Percentiles rank a stretch among this genome's conserved stretches.
These are phyloP conservation scores for Morbakka virulenta DNA, from an alignment of 30 jellyfish, hydroid and myxozoan species.

Conservation along the genomic window DNA sequence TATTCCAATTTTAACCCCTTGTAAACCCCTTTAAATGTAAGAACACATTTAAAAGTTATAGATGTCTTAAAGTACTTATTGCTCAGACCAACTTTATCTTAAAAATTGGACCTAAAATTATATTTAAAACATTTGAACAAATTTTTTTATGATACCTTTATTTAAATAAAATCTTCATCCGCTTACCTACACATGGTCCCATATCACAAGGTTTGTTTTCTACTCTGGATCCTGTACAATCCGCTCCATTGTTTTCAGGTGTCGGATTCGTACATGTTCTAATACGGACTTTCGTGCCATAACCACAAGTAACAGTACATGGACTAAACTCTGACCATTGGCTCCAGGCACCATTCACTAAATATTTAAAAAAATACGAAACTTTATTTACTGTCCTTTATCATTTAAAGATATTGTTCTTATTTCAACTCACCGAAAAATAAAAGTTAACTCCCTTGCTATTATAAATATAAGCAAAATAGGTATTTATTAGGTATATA, in stretches of 20 bases:
- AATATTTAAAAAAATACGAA: background rate
- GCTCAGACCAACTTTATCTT: too few species aligned
- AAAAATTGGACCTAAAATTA: too few species aligned
- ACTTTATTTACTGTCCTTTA: background rate
- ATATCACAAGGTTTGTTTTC: conserved; percentile 87
- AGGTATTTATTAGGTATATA: too few species aligned
- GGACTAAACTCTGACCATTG: conserved; percentile 94
- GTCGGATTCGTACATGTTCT: conserved; percentile 89
- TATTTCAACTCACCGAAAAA: background rate
- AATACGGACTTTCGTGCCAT: conserved; percentile 94
- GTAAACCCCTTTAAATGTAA: too few species aligned
- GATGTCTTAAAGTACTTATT: too few species aligned
- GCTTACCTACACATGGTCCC: conserved; percentile 83
- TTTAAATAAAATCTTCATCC: too few species aligned
- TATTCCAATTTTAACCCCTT: too few species aligned
- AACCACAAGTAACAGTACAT: conserved; percentile 90
- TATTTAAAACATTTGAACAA: too few species aligned
- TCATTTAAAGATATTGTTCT: background rate
- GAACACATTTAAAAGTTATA: too few species aligned
- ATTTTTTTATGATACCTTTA: too few species aligned
- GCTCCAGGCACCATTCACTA: conserved; percentile 99
- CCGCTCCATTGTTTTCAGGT: conserved; percentile 97
- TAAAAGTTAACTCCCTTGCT: background rate
- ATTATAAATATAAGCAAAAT: too few species aligned
- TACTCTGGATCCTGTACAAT: conserved; percentile 92